Conservation (phyloP, 2,797 vertebrate genomes). For the Ptychadena robeensis region DNA sequence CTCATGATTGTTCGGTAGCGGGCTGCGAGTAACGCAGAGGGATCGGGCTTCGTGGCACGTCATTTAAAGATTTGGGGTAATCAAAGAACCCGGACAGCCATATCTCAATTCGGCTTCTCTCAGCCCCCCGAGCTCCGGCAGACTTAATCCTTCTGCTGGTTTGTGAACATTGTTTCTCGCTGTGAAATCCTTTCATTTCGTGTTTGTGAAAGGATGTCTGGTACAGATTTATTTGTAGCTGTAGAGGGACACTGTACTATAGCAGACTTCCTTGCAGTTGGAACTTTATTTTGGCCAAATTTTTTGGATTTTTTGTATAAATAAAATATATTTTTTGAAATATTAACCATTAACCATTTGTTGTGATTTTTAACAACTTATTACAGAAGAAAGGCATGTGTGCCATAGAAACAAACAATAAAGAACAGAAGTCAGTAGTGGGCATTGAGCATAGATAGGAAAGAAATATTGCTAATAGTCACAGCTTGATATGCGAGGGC, state of each 20-base stretch:
- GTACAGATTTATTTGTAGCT: not conserved
- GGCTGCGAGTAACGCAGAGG: not conserved
- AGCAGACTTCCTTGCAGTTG: not conserved
- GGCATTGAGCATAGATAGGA: no score
- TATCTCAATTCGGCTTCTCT: slow-evolving; percentile 21
- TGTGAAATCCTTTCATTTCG: not conserved
- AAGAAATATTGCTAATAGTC: no score
- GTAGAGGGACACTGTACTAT: not conserved
- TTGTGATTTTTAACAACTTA: no score
- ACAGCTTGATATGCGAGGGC: no score
- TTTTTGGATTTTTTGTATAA: no score
- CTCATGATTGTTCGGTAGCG: slow-evolving; percentile 23
- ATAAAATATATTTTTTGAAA: no score
- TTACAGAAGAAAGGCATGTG: no score
- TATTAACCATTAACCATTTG: no score
- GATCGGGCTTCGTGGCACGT: not conserved
- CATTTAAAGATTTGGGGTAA: slow-evolving; percentile 35
- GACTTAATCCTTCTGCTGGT: slow-evolving; percentile 36
- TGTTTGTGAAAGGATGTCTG: not conserved
- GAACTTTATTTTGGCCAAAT: no score
- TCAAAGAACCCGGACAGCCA: not conserved
- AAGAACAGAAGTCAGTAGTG: no score
- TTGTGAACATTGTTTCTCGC: not conserved
- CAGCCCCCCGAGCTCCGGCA: not conserved
- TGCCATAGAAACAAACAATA: no score